These are phyloP conservation scores for Radopholus similis DNA, from an alignment of 1,140 invertebrate species.

Conservation along the genomic window DNA sequence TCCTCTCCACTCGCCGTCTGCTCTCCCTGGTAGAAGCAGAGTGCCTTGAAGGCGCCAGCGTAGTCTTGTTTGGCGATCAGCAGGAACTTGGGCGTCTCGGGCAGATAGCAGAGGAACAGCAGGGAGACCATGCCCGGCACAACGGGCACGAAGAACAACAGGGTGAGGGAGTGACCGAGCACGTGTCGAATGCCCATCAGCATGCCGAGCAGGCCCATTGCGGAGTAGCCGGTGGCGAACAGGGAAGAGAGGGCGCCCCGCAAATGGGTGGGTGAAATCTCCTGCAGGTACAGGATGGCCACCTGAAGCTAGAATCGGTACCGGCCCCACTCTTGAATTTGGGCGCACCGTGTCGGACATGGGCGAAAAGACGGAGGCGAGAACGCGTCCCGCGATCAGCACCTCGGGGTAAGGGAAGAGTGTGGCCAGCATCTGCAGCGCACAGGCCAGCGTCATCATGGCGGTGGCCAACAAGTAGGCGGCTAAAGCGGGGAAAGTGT, in stretches of 20 bases:
- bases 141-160: conserved; percentile 45
- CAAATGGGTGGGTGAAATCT: conserved; percentile 52
- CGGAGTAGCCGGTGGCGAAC: conserved; percentile 48
- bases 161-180: conserved; percentile 49
- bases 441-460: conserved; percentile 52
- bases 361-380: conserved; percentile 56
- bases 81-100: conserved; percentile 55
- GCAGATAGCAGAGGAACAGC: conserved; percentile 44
- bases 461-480: conserved; percentile 54
- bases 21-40: conserved; percentile 50
- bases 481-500: conserved; percentile 29
- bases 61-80: conserved; percentile 41
- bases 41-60: conserved; percentile 30
- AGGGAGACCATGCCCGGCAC: conserved; percentile 49
- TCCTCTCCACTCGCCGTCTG: conserved; percentile 17
- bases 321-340: no score
- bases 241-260: conserved; percentile 52
- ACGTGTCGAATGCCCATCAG: conserved; percentile 47
- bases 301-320: conserved; percentile 60
- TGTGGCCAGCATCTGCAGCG: conserved; percentile 45
- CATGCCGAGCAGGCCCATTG: conserved; percentile 53
- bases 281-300: conserved; percentile 30
- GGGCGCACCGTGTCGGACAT: conserved; percentile 49
- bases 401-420: conserved; percentile 50
- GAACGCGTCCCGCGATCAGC: conserved; percentile 44